Evolutionary conservation across 2,797 vertebrate genomes (phyloP).

Genomic region (Acipenser ruthenus): DNA sequence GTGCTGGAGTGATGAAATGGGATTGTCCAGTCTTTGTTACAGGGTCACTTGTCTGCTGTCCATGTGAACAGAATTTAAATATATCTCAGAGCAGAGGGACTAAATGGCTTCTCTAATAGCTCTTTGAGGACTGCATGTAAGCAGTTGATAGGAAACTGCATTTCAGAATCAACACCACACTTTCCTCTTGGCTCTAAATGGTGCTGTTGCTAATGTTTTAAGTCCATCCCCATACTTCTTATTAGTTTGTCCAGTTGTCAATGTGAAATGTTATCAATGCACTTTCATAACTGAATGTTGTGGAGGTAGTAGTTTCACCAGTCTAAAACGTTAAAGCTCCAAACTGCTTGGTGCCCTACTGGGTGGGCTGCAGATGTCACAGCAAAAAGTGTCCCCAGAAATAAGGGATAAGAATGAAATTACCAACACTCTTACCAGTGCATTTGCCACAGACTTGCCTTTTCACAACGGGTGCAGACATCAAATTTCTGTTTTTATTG

Average conservation of each 20-base stretch:
- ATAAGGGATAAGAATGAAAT: too few relatives aligned
- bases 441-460: too few relatives aligned
- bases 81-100: constrained; percentile 41
- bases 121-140: constrained; percentile 25
- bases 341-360: too few relatives aligned
- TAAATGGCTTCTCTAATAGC: constrained; percentile 40
- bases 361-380: too few relatives aligned
- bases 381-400: too few relatives aligned
- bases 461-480: too few relatives aligned
- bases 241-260: not conserved
- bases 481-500: too few relatives aligned
- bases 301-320: too few relatives aligned
- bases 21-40: constrained; percentile 47
- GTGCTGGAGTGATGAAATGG: constrained; percentile 56
- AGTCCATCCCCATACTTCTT: not conserved
- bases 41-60: constrained; percentile 49
- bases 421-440: too few relatives aligned
- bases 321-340: too few relatives aligned
- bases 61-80: constrained; percentile 66
- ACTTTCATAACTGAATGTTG: too few relatives aligned
- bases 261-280: too few relatives aligned
- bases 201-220: not conserved
- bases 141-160: not conserved
- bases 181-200: not conserved
- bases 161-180: not conserved